A percentile compares a stretch with the other conserved stretches of the same genome.
phyloP scores from a whole-genome alignment of 1,140 invertebrate genomes.

The Bombus turneri region DNA sequence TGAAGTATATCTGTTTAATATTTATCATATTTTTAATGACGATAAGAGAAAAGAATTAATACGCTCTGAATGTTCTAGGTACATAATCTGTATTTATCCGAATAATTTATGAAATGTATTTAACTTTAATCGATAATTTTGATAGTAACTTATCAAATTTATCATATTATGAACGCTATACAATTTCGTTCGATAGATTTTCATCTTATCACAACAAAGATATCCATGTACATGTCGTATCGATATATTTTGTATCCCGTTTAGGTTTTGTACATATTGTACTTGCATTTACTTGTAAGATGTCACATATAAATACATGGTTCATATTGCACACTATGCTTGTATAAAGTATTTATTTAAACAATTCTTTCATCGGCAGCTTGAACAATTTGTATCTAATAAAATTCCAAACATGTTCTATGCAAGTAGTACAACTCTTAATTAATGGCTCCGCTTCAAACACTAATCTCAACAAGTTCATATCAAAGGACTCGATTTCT shows the following conservation, averaged over 20 bases:
- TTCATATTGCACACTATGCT: slow-evolving; percentile 15
- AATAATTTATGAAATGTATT: neutral
- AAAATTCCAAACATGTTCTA: neutral
- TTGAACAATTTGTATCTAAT: neutral
- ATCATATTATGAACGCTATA: too few relatives aligned
- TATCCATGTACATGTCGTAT: slow-evolving; percentile 26
- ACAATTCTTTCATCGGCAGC: neutral
- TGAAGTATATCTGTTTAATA: neutral
- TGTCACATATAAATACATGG: slow-evolving; percentile 37
- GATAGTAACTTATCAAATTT: too few relatives aligned
- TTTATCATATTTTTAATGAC: neutral
- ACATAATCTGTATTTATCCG: neutral
- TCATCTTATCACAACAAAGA: neutral
- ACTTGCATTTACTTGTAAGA: slow-evolving; percentile 63
- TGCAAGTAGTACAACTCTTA: neutral
- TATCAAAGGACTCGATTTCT: neutral
- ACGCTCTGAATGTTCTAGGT: neutral
- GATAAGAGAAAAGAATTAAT: neutral
- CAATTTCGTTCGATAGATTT: neutral
- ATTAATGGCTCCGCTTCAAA: neutral
- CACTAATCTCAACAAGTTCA: neutral
- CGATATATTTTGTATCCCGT: slow-evolving; percentile 43
- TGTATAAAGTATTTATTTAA: neutral
- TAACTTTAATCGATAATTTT: neutral
- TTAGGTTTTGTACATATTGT: slow-evolving; percentile 76